Percentiles rank a stretch among this genome's conserved stretches.
Evolutionary conservation across 2,888 invertebrate species (phyloP).

Genomic region (Hipparchia semele): DNA sequence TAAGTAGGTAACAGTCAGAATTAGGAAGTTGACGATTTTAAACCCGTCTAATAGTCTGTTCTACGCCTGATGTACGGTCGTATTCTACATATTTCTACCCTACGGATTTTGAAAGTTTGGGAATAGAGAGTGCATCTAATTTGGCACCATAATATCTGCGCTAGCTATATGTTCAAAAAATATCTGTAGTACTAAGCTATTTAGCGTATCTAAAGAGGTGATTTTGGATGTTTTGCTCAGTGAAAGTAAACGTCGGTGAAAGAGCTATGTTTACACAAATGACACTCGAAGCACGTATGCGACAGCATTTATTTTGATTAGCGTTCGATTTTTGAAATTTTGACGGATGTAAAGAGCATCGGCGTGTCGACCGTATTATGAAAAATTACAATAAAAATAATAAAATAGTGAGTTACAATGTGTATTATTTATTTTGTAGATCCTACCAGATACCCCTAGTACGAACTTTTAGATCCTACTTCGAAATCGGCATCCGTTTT

Average conservation of each 20-base stretch:
- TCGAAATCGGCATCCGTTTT: neutral
- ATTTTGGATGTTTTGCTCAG: neutral
- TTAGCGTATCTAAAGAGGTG: neutral
- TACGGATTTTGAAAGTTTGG: too few species aligned
- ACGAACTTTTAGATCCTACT: neutral
- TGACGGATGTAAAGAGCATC: slow-evolving; percentile 56
- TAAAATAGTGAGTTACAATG: slow-evolving; percentile 74
- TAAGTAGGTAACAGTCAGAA: too few species aligned
- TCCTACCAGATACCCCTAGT: neutral
- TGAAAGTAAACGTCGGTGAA: neutral
- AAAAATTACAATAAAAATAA: slow-evolving; percentile 82
- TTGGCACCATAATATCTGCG: too few species aligned
- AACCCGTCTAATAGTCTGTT: too few species aligned
- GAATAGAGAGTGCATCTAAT: too few species aligned
- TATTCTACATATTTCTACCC: too few species aligned
- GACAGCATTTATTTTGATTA: slow-evolving; percentile 49
- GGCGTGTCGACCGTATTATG: slow-evolving; percentile 74
- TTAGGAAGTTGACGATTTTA: too few species aligned
- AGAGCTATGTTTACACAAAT: neutral
- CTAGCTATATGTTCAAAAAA: too few species aligned
- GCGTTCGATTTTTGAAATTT: slow-evolving; percentile 52
- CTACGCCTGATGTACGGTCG: too few species aligned
- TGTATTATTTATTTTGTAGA: slow-evolving; percentile 41
- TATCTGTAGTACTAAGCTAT: too few species aligned
- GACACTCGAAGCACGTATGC: slow-evolving; percentile 34